A percentile compares a stretch with the other conserved stretches of the same genome.
These are phyloP conservation scores for Scyliorhinus canicula DNA, from an alignment of 2,797 vertebrate species.

Conservation along the genomic window DNA sequence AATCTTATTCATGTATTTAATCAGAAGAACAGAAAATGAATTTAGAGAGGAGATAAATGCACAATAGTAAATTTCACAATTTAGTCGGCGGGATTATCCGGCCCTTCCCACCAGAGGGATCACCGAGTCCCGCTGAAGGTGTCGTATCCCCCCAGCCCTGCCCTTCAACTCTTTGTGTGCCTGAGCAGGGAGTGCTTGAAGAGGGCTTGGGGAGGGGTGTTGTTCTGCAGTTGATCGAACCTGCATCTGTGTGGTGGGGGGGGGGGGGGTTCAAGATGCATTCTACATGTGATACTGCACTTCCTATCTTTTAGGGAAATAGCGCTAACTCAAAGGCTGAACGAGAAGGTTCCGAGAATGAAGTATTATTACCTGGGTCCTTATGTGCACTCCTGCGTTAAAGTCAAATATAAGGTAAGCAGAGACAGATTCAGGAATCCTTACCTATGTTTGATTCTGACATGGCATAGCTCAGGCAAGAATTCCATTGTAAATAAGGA, in stretches of 20 bases:
- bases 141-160: no score
- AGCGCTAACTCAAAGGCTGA: conserved; percentile 33
- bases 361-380: conserved; percentile 35
- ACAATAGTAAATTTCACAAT: not conserved
- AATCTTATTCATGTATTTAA: no score
- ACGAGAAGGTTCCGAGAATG: conserved; percentile 32
- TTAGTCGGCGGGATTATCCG: not conserved
- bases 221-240: not conserved
- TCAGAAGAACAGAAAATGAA: not conserved
- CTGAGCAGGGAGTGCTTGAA: not conserved
- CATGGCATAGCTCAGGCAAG: not conserved
- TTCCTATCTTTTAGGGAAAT: conserved; percentile 29
- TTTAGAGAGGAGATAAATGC: not conserved
- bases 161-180: not conserved
- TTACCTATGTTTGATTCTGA: not conserved
- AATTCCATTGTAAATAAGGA: not conserved
- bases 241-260: not conserved
- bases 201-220: not conserved
- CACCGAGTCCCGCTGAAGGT: no score
- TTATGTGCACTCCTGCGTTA: conserved; percentile 20
- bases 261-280: not conserved
- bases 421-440: not conserved
- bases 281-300: not conserved
- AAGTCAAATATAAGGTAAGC: conserved; percentile 36
- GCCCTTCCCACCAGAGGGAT: no score